Base-by-base conservation (phyloP, 1,140 invertebrate genomes). In the Drosophila nigrodunni region DNA sequence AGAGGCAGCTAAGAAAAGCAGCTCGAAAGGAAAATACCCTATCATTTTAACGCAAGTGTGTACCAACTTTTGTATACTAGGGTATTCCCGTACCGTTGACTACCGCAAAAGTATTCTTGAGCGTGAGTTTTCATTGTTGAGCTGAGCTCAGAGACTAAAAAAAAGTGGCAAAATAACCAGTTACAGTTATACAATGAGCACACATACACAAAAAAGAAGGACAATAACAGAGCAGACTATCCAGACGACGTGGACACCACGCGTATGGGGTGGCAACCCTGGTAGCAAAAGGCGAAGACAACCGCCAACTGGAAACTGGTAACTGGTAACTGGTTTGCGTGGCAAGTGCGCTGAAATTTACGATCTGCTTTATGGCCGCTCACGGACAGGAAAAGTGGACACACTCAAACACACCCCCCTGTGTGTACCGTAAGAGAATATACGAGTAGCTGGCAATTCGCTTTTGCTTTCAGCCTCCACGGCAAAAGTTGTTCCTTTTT, bases 361-460 rank as follows among this genome's bases (percentile, higher is more conserved):
- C 83, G 79, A 87, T 79, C 73, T 82, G 82, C 77, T 87, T 87
- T 87, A 87, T 87, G 74, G 74, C 62, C 66, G 59, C 74, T 65
- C 77, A 76, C 44, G 74, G 77, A 76, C 73, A 76, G 61, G 67
- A 70, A 78, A 64, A 66, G 39, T 57, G 67, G 58, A 66, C 66
- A 76, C 58, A 43, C 37, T 50, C 13, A 54, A n/a, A 39, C 13
- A 77, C 43, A 46, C 10, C 8, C 25, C 3, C 25, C 25, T 30
- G 25, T 30, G 25, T 52, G 57, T 47, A 21, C 25, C 5, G 13
- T 43, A 77, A 58, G 54, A 44, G 75, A 75, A 61, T 43, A 59
- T 43, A 61, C 25, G 57, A 39, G 58, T 60, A 60, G 44, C 65
- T 60, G 34, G 35, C 11, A 68, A 54, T 74, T 62, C 49, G 55